A percentile compares a stretch with the other conserved stretches of the same genome.
phyloP scores from a whole-genome alignment of 2,113 vertebrate species.

The Amphilophus citrinellus region DNA sequence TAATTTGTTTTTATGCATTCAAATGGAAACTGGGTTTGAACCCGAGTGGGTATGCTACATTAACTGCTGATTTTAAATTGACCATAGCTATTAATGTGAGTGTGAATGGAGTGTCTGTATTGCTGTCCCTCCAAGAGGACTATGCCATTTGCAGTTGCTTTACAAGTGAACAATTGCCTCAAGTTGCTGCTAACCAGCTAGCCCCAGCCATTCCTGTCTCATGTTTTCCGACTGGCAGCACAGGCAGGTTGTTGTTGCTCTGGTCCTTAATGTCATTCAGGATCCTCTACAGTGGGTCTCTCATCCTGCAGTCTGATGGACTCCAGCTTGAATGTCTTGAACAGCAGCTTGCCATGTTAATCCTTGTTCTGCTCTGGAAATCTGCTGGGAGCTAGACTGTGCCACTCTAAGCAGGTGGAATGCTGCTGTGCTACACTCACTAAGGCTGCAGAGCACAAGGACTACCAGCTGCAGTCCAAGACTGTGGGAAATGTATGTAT shows the following conservation, averaged over 20 bases:
- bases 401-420: not conserved
- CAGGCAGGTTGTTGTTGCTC: not conserved
- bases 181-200: not conserved
- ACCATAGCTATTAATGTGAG: no score
- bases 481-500: not conserved
- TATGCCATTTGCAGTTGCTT: not conserved
- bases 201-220: not conserved
- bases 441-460: not conserved
- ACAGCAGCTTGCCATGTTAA: not conserved
- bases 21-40: not conserved
- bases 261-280: constrained; percentile 5
- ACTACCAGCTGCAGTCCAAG: not conserved
- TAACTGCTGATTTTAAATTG: no score
- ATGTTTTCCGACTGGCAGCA: not conserved
- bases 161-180: not conserved
- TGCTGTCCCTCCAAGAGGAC: not conserved
- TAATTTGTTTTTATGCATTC: not conserved
- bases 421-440: not conserved
- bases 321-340: not conserved
- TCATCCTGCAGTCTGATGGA: not conserved
- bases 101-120: not conserved
- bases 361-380: not conserved
- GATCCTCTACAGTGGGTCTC: not conserved
- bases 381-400: constrained; percentile 1
- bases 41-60: no score